Evolutionary conservation across 2,888 invertebrate species (phyloP).

Genomic region (Cyrtodaria siliqua): DNA sequence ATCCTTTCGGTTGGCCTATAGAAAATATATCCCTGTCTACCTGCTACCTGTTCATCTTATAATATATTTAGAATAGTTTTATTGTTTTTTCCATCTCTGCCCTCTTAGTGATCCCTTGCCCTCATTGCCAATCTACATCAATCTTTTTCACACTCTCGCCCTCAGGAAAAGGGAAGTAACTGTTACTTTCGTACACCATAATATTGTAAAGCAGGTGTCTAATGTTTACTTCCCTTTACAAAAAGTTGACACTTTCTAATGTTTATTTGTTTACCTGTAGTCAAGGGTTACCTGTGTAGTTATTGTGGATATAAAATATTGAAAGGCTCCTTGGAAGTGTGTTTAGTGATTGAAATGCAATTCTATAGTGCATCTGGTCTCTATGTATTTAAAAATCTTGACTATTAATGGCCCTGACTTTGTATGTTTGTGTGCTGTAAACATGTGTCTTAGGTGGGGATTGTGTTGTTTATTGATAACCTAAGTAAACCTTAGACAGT

Average conservation of each 20-base stretch:
- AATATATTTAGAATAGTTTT: too few relatives aligned
- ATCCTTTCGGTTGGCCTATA: too few relatives aligned
- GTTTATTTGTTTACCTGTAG: slow-evolving; percentile 51
- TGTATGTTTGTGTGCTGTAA: slow-evolving; percentile 18
- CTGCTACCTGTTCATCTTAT: too few relatives aligned
- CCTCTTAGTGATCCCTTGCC: too few relatives aligned
- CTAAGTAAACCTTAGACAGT: too few relatives aligned
- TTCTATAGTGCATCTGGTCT: slow-evolving; percentile 1
- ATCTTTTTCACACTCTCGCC: too few relatives aligned
- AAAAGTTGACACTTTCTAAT: slow-evolving; percentile 11
- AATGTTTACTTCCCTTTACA: neutral
- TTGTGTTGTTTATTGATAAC: too few relatives aligned
- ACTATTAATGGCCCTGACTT: slow-evolving; percentile 23
- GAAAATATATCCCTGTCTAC: too few relatives aligned
- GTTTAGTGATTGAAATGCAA: neutral
- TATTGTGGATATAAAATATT: slow-evolving; percentile 6
- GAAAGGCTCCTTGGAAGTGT: neutral
- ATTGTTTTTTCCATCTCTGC: too few relatives aligned
- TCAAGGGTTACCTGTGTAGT: slow-evolving; percentile 11
- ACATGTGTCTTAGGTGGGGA: slow-evolving; percentile 3
- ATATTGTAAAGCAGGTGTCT: neutral
- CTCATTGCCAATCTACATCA: too few relatives aligned
- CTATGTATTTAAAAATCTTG: slow-evolving; percentile 13
- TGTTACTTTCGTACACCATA: neutral
- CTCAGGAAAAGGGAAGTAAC: slow-evolving; percentile 7